A percentile compares a stretch with the other conserved stretches of the same genome.
phyloP scores from a whole-genome alignment of 1,140 invertebrate species.

The Condylostylus longicornis region DNA sequence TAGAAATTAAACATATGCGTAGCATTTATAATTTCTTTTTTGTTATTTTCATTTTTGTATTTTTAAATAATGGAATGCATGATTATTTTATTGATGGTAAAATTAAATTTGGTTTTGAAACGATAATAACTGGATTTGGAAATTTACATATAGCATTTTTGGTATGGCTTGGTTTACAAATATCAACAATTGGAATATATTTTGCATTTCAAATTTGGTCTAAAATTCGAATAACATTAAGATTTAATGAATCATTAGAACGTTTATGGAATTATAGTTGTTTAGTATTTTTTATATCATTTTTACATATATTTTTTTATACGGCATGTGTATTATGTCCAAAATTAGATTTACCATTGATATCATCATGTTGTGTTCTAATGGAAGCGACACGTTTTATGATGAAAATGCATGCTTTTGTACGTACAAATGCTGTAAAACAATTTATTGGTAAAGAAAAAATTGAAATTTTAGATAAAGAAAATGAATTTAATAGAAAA shows the following conservation, averaged over 20 bases:
- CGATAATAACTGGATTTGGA: conserved; percentile 34
- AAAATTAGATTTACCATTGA: conserved; percentile 41
- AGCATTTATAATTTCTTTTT: conserved; percentile 74
- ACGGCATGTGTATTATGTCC: conserved; percentile 38
- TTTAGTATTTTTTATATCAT: conserved; percentile 30
- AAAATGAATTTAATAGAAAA: not conserved
- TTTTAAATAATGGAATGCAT: conserved; percentile 52
- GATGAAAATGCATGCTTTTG: conserved; percentile 77
- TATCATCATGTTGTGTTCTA: conserved; percentile 39
- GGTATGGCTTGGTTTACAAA: conserved; percentile 28
- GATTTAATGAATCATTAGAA: conserved; percentile 5
- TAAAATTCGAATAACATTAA: too few species aligned
- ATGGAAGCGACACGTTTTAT: conserved; percentile 54
- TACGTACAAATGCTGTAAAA: conserved; percentile 47
- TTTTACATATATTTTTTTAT: conserved; percentile 34
- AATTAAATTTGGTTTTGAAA: conserved; percentile 35
- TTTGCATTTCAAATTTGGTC: not conserved
- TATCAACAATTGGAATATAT: not conserved
- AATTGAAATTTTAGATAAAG: conserved; percentile 11
- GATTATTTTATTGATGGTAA: conserved; percentile 58
- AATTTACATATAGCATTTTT: conserved; percentile 32
- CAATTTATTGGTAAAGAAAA: conserved; percentile 34
- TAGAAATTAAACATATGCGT: conserved; percentile 61
- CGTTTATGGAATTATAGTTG: conserved; percentile 34
- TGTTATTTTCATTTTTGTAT: conserved; percentile 58